These are phyloP conservation scores for Gavialis gangeticus DNA, from an alignment of 2,113 vertebrate species.

Conservation along the genomic window DNA sequence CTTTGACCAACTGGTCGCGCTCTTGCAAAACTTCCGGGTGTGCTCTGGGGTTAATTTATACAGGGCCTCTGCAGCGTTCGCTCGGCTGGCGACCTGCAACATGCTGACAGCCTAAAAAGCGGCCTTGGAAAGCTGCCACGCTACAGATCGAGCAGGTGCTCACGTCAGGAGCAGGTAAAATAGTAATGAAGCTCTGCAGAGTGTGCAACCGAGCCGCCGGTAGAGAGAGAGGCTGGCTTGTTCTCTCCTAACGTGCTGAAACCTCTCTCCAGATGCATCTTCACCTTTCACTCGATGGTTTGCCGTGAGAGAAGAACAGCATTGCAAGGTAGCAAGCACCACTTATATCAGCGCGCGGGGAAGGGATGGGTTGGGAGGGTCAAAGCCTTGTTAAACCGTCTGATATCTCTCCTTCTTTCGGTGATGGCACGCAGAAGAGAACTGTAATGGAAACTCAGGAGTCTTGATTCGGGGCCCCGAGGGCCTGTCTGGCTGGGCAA, in stretches of 20 bases:
- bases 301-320: background rate
- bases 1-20: background rate
- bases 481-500: accelerated
- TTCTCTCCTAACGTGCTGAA: background rate
- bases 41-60: background rate
- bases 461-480: no score
- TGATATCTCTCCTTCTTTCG: background rate
- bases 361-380: background rate
- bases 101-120: background rate
- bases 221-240: background rate
- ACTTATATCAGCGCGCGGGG: no score
- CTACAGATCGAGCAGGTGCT: background rate
- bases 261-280: background rate
- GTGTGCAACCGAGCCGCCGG: background rate
- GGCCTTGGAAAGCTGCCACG: background rate
- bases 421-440: no score
- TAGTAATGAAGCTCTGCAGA: background rate
- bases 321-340: background rate
- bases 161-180: background rate
- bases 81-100: background rate
- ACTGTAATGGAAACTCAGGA: no score
- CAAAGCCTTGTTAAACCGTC: no score
- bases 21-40: background rate
- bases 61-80: background rate
- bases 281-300: background rate